phyloP scores from a whole-genome alignment of 2,888 invertebrate species.

The Nymphalis urticae region DNA sequence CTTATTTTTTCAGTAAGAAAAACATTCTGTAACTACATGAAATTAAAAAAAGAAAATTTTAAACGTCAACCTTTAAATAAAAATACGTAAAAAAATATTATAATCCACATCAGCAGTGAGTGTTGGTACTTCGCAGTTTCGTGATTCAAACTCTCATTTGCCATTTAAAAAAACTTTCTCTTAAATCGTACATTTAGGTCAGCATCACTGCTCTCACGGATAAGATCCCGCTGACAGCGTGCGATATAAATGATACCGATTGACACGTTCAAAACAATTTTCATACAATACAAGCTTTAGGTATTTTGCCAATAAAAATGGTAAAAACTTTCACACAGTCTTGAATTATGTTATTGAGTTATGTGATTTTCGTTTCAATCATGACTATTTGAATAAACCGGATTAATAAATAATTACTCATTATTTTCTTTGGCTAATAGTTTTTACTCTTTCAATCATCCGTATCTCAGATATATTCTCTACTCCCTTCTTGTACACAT shows the following conservation, averaged over 20 bases:
- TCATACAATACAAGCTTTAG: neutral
- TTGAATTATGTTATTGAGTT: neutral
- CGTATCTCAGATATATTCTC: too few relatives aligned
- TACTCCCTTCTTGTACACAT: too few relatives aligned
- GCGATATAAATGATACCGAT: conserved; percentile 30
- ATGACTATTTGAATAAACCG: too few relatives aligned
- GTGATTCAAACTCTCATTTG: conserved; percentile 30
- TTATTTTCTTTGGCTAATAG: too few relatives aligned
- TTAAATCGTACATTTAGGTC: conserved; percentile 43
- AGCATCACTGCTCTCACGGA: conserved; percentile 43
- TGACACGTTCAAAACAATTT: conserved; percentile 16
- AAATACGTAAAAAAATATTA: neutral
- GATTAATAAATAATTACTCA: too few relatives aligned
- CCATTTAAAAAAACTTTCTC: conserved; percentile 41
- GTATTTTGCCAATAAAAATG: neutral
- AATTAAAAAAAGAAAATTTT: neutral
- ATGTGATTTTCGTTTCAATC: too few relatives aligned
- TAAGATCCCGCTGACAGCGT: conserved; percentile 39
- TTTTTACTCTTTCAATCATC: too few relatives aligned
- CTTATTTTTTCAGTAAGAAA: too few relatives aligned
- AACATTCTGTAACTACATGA: neutral
- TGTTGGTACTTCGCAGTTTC: conserved; percentile 16
- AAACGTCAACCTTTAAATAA: neutral
- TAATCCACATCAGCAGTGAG: conserved; percentile 1
- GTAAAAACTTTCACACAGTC: neutral